Base-by-base conservation (phyloP, 2,888 invertebrate species). In the Epinotia demarniana region DNA sequence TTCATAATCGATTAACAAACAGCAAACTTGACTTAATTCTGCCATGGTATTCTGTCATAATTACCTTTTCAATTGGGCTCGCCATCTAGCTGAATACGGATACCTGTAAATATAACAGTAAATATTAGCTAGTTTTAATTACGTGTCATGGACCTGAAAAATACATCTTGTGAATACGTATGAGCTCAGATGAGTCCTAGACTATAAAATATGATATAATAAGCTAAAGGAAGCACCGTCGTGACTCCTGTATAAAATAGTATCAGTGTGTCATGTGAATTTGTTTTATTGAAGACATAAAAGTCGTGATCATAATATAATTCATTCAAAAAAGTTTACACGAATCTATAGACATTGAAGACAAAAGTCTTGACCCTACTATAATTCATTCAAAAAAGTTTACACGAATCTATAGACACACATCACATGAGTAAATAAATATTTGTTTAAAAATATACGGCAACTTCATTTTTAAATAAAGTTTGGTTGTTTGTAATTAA, bases 71-170 rank as follows among this genome's bases (percentile, higher is more conserved):
- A 78, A 77, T 78, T 79, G 77, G 76, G 77, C 70, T 63, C 72
- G 70, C 68, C 78, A 77, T 85, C 89, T 92, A 93, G 84, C 91
- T 92, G 88, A 88, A 91, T 80, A 92, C 93, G 66, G 90, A 88
- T 73, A 93, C 92, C 93, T 93, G 93, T 83, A 84, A 91, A 91
- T 81, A 90, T 81, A 89, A 88, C 79, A 60, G 12, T 71, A 55
- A 33, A 66, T 18, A 64, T 74, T 75, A 75, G 75, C 64, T 8
- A n/a, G 12, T 71, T 49, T 66, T 19, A 23, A 49, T 49, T 43
- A 19, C 33, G 39, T 9, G 64, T 27, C 57, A 63, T 39, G 49
- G 49, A 67, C 66, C 60, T 73, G 66, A n/a, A 67, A 72, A 67
- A 19, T 27, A 63, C 16, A 63, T 33, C 68, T 11, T 19, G 13